Percentiles rank a stretch among this genome's conserved stretches.
Conservation (phyloP, 37 sponge, comb jelly and placozoan genomes). For the Beroe ovata region DNA sequence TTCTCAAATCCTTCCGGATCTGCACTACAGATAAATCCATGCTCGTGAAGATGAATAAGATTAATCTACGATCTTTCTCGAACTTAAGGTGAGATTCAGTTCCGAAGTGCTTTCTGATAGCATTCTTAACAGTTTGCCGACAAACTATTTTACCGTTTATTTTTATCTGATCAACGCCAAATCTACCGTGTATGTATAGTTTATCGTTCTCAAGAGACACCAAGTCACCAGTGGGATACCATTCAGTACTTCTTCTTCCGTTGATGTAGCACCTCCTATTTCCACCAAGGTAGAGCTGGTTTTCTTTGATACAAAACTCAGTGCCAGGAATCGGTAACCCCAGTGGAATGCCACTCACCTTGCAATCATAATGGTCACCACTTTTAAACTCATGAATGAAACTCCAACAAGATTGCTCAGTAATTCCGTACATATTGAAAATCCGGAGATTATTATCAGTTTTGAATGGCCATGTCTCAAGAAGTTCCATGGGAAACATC, state of each 20-base stretch:
- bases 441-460: background rate
- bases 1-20: background rate
- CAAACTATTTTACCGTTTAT: conserved; percentile 34
- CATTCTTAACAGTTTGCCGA: background rate
- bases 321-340: conserved; percentile 45
- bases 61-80: background rate
- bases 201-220: background rate
- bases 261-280: conserved; percentile 54
- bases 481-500: conserved; percentile 30
- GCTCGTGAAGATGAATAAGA: conserved; percentile 1
- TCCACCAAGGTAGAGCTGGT: conserved; percentile 9
- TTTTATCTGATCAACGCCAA: conserved; percentile 16
- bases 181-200: background rate
- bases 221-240: conserved; percentile 53
- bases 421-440: conserved; percentile 49
- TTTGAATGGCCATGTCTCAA: background rate
- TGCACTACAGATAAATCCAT: background rate
- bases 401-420: conserved; percentile 63
- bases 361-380: background rate
- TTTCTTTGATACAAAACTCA: background rate
- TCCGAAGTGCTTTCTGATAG: background rate
- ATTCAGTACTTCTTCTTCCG: background rate
- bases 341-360: background rate
- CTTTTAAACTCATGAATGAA: conserved; percentile 1
- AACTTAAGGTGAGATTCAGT: conserved; percentile 14